Conservation (phyloP, 1,140 invertebrate genomes). For the Varroa destructor region DNA sequence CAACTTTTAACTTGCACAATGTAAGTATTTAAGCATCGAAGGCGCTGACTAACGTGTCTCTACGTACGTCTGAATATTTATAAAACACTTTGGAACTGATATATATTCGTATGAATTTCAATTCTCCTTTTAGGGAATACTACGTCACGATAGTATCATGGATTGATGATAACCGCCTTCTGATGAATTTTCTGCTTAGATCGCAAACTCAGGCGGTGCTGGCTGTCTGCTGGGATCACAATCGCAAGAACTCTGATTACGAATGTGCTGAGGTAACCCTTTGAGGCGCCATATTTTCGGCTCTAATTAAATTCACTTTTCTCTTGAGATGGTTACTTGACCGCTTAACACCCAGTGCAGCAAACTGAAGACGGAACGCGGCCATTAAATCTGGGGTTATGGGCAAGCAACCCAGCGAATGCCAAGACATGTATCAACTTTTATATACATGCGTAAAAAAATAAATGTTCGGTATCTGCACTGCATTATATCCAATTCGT, state of each 20-base stretch:
- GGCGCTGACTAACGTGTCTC: no score
- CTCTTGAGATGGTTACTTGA: constrained; percentile 27
- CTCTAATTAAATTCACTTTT: constrained; percentile 19
- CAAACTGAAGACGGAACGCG: neutral
- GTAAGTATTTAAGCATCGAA: no score
- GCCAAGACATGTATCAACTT: no score
- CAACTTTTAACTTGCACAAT: no score
- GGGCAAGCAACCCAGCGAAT: no score
- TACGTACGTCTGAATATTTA: no score
- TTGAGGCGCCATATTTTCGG: neutral
- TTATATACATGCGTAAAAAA: no score
- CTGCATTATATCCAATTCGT: no score
- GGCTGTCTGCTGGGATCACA: constrained; percentile 22
- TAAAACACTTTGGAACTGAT: no score
- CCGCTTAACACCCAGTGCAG: constrained; percentile 10
- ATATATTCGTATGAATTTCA: no score
- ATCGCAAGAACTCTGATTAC: constrained; percentile 28
- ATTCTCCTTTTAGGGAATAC: constrained; percentile 38
- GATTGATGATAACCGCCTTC: constrained; percentile 37
- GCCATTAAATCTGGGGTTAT: no score
- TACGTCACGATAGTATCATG: constrained; percentile 40
- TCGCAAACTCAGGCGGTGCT: constrained; percentile 29
- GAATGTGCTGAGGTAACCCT: constrained; percentile 37
- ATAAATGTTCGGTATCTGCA: no score
- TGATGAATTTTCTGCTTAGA: constrained; percentile 50